These are phyloP conservation scores for Sinonovacula constricta DNA, from an alignment of 1,140 invertebrate genomes.

Conservation along the genomic window DNA sequence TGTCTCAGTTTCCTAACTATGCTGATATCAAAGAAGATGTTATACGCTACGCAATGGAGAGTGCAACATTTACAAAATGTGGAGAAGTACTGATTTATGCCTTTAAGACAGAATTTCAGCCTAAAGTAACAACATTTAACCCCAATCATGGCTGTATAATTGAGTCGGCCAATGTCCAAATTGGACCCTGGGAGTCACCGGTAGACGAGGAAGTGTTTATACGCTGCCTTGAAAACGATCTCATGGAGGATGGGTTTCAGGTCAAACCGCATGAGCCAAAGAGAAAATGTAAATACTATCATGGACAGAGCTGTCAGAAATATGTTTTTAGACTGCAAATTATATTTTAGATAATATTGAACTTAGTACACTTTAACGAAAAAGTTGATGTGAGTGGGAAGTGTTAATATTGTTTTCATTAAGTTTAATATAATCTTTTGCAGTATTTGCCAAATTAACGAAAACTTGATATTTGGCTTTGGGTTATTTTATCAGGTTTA, in stretches of 20 bases:
- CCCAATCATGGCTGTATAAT: conserved; percentile 70
- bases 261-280: conserved; percentile 70
- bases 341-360: conserved; percentile 55
- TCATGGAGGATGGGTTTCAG: conserved; percentile 71
- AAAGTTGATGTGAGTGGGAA: no score
- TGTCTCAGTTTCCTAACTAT: conserved; percentile 71
- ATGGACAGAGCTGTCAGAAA: conserved; percentile 74
- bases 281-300: conserved; percentile 73
- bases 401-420: no score
- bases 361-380: no score
- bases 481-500: no score
- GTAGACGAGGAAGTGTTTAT: conserved; percentile 74
- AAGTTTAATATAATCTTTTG: no score
- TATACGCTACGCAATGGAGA: conserved; percentile 65
- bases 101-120: conserved; percentile 68
- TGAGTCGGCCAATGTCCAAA: conserved; percentile 67
- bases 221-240: conserved; percentile 69
- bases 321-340: conserved; percentile 68
- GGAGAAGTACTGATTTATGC: conserved; percentile 72
- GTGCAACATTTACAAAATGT: conserved; percentile 63
- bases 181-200: conserved; percentile 69
- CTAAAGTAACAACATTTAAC: conserved; percentile 69
- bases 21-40: conserved; percentile 62
- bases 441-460: no score
- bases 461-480: no score